Conservation (phyloP, 2,797 vertebrate genomes). For the Iguana delicatissima region DNA sequence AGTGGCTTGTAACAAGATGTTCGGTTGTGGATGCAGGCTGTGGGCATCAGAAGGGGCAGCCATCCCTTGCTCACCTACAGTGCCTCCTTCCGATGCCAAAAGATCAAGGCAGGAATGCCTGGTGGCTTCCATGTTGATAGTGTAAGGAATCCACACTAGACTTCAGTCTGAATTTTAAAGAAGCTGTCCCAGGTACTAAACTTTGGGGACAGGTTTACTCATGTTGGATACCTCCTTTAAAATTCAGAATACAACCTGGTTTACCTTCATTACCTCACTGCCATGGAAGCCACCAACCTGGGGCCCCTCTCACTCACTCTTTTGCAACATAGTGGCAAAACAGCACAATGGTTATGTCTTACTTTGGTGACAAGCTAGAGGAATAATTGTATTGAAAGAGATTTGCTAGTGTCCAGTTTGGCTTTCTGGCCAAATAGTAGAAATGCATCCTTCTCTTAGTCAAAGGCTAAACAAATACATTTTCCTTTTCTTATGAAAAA, state of each 20-base stretch:
- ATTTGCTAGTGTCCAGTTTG: background rate
- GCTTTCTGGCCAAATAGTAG: background rate
- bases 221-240: too few species aligned
- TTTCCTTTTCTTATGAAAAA: background rate
- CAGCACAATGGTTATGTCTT: background rate
- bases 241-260: too few species aligned
- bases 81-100: background rate
- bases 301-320: background rate
- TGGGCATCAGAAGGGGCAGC: background rate
- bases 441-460: background rate
- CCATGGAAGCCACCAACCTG: too few species aligned
- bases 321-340: background rate
- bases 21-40: background rate
- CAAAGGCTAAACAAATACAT: background rate
- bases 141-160: too few species aligned
- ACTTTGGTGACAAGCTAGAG: too few species aligned
- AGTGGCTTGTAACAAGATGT: background rate
- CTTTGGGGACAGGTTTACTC: too few species aligned
- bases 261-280: too few species aligned
- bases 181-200: too few species aligned
- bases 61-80: background rate
- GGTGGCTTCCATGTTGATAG: too few species aligned
- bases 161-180: too few species aligned
- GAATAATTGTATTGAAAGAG: background rate
- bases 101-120: background rate